Evolutionary conservation across 1,140 invertebrate species (phyloP).

Genomic region (Hermetia illucens): DNA sequence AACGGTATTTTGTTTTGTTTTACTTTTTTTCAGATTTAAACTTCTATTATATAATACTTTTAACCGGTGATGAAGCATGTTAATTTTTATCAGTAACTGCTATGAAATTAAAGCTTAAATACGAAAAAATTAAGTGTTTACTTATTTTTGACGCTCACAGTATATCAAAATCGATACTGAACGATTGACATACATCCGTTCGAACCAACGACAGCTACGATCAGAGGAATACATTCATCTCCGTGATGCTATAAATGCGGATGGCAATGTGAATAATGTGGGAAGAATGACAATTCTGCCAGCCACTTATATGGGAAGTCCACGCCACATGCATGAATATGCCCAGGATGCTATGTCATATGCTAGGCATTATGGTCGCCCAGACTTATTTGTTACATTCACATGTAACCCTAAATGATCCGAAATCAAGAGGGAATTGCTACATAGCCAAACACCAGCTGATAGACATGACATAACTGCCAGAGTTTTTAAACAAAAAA

Average conservation of each 20-base stretch:
- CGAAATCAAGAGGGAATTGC: conserved; percentile 23
- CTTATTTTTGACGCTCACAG: too few relatives aligned
- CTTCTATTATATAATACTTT: too few relatives aligned
- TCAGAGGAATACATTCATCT: conserved; percentile 18
- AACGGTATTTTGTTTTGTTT: too few relatives aligned
- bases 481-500: conserved; percentile 25
- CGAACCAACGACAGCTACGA: conserved; percentile 25
- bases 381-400: conserved; percentile 33
- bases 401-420: conserved; percentile 35
- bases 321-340: conserved; percentile 30
- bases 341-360: conserved; percentile 28
- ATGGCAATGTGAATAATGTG: conserved; percentile 9
- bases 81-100: too few relatives aligned
- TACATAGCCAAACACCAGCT: conserved; percentile 19
- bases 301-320: conserved; percentile 24
- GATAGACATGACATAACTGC: conserved; percentile 23
- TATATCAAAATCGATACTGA: conserved; percentile 35
- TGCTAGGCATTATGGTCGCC: conserved; percentile 24
- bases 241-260: conserved; percentile 17
- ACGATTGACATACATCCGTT: conserved; percentile 25
- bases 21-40: too few relatives aligned
- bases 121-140: too few relatives aligned
- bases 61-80: too few relatives aligned
- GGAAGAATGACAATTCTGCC: conserved; percentile 21
- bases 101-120: too few relatives aligned